Percentiles rank a stretch among this genome's conserved stretches.
These are phyloP conservation scores for Urocitellus parryii DNA, from an alignment of 2,113 vertebrate genomes.

Conservation along the genomic window DNA sequence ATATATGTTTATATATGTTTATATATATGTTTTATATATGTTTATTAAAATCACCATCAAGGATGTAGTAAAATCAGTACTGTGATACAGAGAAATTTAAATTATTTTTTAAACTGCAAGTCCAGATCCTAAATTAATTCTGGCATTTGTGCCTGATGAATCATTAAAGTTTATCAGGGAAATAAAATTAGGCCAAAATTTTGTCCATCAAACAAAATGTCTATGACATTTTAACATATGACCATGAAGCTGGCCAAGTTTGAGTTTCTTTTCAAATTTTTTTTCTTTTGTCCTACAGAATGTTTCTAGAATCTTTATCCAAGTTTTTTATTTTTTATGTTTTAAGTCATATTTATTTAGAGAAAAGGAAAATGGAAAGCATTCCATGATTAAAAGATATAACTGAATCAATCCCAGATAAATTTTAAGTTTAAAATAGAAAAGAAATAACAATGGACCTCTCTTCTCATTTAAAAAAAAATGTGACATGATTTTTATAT, in stretches of 20 bases:
- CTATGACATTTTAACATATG: constrained; percentile 72
- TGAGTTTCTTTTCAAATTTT: constrained; percentile 47
- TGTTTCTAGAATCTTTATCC: constrained; percentile 52
- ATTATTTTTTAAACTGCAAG: constrained; percentile 2
- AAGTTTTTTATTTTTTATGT: background rate
- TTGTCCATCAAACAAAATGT: constrained; percentile 59
- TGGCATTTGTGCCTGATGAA: constrained; percentile 40
- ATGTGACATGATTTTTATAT: constrained; percentile 7
- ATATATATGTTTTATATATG: too few relatives aligned
- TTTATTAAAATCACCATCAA: constrained; percentile 8
- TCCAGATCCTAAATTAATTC: constrained; percentile 44
- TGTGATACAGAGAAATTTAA: background rate
- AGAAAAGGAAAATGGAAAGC: constrained; percentile 28
- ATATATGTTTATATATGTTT: too few relatives aligned
- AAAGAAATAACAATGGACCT: background rate
- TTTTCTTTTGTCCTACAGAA: background rate
- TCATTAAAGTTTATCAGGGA: constrained; percentile 59
- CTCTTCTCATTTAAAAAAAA: background rate
- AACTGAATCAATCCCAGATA: background rate
- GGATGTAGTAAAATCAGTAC: background rate
- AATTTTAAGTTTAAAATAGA: constrained; percentile 28
- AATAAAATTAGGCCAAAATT: constrained; percentile 64
- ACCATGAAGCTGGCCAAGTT: constrained; percentile 56
- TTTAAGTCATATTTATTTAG: constrained; percentile 11
- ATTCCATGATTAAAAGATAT: background rate